Evolutionary conservation across 2,797 vertebrate genomes (phyloP).

Genomic region (Denticeps clupeoides): DNA sequence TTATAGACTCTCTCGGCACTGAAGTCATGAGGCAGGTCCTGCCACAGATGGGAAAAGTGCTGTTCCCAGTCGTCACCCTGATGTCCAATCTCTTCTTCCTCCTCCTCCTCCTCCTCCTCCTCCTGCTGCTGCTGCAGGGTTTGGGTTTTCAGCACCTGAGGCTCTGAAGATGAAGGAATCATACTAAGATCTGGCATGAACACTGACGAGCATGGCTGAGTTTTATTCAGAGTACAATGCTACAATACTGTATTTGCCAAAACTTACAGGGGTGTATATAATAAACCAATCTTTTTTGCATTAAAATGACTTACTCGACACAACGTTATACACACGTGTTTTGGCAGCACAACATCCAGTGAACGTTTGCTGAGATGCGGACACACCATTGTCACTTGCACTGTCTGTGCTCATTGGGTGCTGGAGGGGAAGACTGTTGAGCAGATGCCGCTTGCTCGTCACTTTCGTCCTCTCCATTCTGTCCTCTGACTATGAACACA

Average conservation of each 20-base stretch:
- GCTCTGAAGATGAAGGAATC: no score
- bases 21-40: conserved; percentile 73
- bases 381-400: conserved; percentile 77
- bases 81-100: conserved; percentile 35
- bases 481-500: conserved; percentile 13
- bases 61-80: conserved; percentile 86
- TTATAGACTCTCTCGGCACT: conserved; percentile 83
- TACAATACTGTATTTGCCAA: no score
- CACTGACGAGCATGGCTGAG: no score
- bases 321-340: not conserved
- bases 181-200: no score
- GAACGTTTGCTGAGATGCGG: not conserved
- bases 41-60: conserved; percentile 81
- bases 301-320: no score
- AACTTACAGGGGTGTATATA: no score
- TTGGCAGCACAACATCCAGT: no score
- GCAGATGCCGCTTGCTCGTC: conserved; percentile 72
- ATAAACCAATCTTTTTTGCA: no score
- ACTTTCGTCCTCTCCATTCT: conserved; percentile 64
- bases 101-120: no score
- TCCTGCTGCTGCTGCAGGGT: no score
- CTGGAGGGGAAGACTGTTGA: conserved; percentile 78
- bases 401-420: conserved; percentile 81
- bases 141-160: no score
- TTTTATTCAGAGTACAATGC: no score